Percentiles rank a stretch among this genome's conserved stretches.
Evolutionary conservation across 2,113 vertebrate species (phyloP).

Genomic region (Heterocephalus glaber): DNA sequence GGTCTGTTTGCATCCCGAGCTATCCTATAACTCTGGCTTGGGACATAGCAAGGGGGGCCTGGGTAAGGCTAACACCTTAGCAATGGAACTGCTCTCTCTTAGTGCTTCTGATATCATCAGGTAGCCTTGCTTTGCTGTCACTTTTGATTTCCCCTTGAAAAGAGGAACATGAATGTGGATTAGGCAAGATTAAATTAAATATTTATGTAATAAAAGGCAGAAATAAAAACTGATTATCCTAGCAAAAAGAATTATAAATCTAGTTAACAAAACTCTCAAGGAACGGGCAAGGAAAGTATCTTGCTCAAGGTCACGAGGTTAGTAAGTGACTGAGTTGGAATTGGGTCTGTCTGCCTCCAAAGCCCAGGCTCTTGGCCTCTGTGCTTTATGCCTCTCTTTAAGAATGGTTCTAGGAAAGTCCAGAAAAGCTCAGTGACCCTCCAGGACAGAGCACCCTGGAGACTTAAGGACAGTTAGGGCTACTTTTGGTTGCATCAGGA

Average conservation of each 20-base stretch:
- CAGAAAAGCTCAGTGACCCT: background rate
- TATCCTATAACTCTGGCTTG: background rate
- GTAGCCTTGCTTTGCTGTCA: constrained; percentile 55
- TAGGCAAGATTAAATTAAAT: constrained; percentile 48
- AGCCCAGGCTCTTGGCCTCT: background rate
- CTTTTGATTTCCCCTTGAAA: constrained; percentile 58
- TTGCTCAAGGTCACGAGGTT: background rate
- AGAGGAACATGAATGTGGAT: constrained; percentile 35
- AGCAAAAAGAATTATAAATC: background rate
- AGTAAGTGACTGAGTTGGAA: background rate
- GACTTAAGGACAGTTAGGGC: background rate
- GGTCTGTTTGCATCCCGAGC: background rate
- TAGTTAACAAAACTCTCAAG: background rate
- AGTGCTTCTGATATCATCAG: background rate
- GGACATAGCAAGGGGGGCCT: background rate
- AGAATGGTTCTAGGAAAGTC: background rate
- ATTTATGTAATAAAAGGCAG: constrained; percentile 32
- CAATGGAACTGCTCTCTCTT: background rate
- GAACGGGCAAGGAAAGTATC: background rate
- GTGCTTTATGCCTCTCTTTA: background rate
- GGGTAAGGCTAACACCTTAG: background rate
- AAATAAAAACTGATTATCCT: constrained; percentile 55
- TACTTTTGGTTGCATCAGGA: background rate
- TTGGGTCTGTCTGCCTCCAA: background rate
- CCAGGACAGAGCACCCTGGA: background rate